Evolutionary conservation across 2,888 invertebrate genomes (phyloP).

Genomic region (Azorinus chamasolen): DNA sequence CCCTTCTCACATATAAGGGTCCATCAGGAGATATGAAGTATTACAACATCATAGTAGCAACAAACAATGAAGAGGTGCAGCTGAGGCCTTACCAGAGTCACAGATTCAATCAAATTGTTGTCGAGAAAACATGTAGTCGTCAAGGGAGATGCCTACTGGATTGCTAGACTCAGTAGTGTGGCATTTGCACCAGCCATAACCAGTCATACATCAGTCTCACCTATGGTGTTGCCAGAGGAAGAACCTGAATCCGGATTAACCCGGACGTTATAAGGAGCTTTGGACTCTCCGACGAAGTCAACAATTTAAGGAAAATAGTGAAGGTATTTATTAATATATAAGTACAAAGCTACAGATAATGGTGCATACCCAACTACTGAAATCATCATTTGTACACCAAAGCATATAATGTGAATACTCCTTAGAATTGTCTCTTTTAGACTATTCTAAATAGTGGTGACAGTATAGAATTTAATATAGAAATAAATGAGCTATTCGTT

Average conservation of each 20-base stretch:
- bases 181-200: not conserved
- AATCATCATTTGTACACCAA: too few species aligned
- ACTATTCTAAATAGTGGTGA: too few species aligned
- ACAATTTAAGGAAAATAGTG: too few species aligned
- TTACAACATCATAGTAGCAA: not conserved
- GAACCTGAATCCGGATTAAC: not conserved
- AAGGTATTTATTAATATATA: too few species aligned
- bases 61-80: not conserved
- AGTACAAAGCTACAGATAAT: too few species aligned
- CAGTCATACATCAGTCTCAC: not conserved
- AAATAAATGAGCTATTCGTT: too few species aligned
- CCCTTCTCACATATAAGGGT: not conserved
- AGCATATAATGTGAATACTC: too few species aligned
- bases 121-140: not conserved
- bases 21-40: not conserved
- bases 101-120: not conserved
- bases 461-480: too few species aligned
- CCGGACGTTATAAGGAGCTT: not conserved
- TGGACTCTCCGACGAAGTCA: not conserved
- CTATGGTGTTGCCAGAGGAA: not conserved
- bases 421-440: too few species aligned
- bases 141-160: not conserved
- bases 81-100: not conserved
- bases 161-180: not conserved
- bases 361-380: too few species aligned